Percentiles rank a stretch among this genome's conserved stretches.
phyloP scores from a whole-genome alignment of 2,113 vertebrate species.

The Pantherophis guttatus region DNA sequence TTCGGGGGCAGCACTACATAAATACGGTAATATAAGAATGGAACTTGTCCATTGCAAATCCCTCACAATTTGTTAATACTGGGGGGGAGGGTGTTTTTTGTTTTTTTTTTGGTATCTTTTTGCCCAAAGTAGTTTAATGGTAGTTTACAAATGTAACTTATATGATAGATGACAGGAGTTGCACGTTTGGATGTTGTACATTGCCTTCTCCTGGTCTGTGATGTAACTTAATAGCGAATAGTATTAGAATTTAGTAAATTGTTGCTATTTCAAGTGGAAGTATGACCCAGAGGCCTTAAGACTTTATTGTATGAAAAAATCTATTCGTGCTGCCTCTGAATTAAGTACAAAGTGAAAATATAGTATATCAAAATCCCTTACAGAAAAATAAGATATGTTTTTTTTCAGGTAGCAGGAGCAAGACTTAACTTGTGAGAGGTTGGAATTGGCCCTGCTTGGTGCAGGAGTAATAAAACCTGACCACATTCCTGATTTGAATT shows the following conservation, averaged over 20 bases:
- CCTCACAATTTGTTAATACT: background rate
- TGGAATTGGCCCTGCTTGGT: background rate
- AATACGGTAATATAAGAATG: background rate
- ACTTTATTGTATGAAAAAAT: background rate
- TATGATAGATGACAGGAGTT: background rate
- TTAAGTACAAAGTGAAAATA: background rate
- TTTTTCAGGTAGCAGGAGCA: background rate
- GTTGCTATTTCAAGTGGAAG: background rate
- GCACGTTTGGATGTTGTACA: background rate
- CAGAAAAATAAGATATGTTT: background rate
- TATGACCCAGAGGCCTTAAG: background rate
- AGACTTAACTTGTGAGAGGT: background rate
- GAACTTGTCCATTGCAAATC: background rate
- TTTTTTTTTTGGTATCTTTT: background rate
- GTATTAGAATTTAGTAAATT: background rate
- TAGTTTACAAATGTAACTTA: too few species aligned
- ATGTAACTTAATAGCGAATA: background rate
- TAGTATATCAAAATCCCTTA: background rate
- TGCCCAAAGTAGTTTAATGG: background rate
- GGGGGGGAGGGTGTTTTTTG: background rate
- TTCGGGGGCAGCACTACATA: background rate
- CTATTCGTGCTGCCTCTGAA: background rate
- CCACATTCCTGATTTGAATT: background rate
- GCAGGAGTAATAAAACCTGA: background rate
- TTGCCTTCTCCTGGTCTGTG: background rate